A percentile compares a stretch with the other conserved stretches of the same genome.
These are phyloP conservation scores for cat (Felis catus) DNA, from an alignment of 2,113 vertebrate genomes.

Conservation along the genomic window DNA sequence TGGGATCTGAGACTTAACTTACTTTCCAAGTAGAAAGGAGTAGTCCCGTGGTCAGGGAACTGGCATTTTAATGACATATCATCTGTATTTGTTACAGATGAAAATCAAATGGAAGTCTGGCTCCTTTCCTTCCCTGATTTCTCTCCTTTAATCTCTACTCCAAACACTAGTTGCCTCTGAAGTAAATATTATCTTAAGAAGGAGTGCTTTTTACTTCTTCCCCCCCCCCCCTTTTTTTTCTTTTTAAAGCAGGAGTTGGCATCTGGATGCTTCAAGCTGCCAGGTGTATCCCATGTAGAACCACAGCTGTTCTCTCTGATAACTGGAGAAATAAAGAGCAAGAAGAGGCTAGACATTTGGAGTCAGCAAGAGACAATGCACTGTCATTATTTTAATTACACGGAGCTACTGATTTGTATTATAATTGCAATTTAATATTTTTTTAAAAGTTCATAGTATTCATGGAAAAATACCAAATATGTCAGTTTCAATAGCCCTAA, in stretches of 20 bases:
- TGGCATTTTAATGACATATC: neutral
- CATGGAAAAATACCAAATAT: slow-evolving; percentile 57
- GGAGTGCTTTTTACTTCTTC: neutral
- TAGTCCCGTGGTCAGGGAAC: neutral
- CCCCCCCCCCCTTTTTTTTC: neutral
- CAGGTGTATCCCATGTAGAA: slow-evolving; percentile 64
- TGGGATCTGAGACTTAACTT: neutral
- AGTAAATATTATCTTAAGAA: slow-evolving; percentile 43
- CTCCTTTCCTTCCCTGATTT: neutral
- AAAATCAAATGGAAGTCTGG: neutral
- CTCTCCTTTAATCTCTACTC: neutral
- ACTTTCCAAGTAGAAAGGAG: neutral
- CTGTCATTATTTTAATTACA: slow-evolving; percentile 77
- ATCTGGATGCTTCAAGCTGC: slow-evolving; percentile 67
- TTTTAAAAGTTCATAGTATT: slow-evolving; percentile 65
- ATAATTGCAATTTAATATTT: slow-evolving; percentile 52
- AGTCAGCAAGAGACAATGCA: slow-evolving; percentile 57
- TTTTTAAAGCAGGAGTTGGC: slow-evolving; percentile 65
- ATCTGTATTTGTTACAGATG: neutral
- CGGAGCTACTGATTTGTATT: slow-evolving; percentile 46
- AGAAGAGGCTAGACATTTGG: slow-evolving; percentile 45
- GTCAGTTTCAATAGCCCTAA: slow-evolving; percentile 49
- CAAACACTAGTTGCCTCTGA: slow-evolving; percentile 31
- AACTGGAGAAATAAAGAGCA: slow-evolving; percentile 56
- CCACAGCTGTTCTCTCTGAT: slow-evolving; percentile 69